A percentile compares a stretch with the other conserved stretches of the same genome.
Evolutionary conservation across 2,113 vertebrate genomes (phyloP).

Genomic region (Anarhynchus alexandrinus): DNA sequence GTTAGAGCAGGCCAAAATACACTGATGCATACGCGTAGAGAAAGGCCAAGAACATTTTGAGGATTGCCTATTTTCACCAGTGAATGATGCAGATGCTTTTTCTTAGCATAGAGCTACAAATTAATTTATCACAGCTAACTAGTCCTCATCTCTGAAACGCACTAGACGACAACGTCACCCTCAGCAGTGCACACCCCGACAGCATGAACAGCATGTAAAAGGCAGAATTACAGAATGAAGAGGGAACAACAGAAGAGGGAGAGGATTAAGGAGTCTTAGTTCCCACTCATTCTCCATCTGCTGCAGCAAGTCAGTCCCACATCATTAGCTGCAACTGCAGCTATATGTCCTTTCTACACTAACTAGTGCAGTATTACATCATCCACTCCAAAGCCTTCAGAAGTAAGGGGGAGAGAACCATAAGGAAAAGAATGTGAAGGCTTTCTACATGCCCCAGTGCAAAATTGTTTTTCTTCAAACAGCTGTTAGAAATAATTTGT

Average conservation of each 20-base stretch:
- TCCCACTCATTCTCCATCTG: background rate
- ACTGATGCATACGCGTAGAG: background rate
- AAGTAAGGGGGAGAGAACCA: background rate
- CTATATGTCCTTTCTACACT: background rate
- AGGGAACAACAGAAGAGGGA: background rate
- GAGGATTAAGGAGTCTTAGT: background rate
- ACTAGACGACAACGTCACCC: background rate
- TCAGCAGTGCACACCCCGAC: background rate
- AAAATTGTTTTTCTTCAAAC: background rate
- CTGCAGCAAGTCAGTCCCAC: background rate
- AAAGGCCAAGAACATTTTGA: background rate
- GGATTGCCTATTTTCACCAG: background rate
- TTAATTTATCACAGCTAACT: background rate
- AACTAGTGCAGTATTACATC: too few species aligned
- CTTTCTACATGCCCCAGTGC: background rate
- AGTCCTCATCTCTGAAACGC: background rate
- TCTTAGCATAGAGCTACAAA: background rate
- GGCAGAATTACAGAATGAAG: background rate
- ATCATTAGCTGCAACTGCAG: background rate
- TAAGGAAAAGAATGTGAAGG: background rate
- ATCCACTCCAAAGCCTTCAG: fast-evolving
- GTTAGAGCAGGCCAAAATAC: background rate
- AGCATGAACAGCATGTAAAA: background rate
- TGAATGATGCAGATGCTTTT: background rate
- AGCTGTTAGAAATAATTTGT: background rate